Conservation (phyloP, 2,888 invertebrate genomes). For the Bombylius discolor region DNA sequence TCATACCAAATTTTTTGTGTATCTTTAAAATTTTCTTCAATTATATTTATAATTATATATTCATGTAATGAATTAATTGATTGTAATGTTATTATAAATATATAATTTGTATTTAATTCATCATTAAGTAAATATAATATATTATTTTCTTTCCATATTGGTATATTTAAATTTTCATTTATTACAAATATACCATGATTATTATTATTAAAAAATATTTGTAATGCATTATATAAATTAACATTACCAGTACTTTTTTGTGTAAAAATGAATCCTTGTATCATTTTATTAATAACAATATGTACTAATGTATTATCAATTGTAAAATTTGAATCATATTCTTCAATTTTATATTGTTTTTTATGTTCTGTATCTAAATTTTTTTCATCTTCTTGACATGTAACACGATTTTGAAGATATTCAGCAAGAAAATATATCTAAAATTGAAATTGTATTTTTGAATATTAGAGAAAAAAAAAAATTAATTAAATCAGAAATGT, state of each 20-base stretch:
- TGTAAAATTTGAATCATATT: constrained; percentile 11
- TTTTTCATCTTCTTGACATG: constrained; percentile 7
- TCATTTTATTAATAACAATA: constrained; percentile 8
- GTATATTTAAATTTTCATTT: constrained; percentile 6
- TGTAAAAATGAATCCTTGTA: constrained; percentile 13
- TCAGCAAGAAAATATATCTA: constrained; percentile 7
- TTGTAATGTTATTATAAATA: not conserved
- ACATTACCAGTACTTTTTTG: constrained; percentile 9
- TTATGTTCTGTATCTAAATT: not conserved
- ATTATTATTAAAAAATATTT: constrained; percentile 6
- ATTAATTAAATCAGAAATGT: no score
- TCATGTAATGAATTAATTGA: not conserved
- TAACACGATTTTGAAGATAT: constrained; percentile 9
- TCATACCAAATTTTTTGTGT: constrained; percentile 9
- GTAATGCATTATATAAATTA: constrained; percentile 4
- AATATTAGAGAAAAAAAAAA: not conserved
- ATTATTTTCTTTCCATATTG: constrained; percentile 16
- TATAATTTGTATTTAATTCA: not conserved
- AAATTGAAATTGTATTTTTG: not conserved
- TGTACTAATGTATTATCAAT: constrained; percentile 15
- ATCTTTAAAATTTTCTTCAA: not conserved
- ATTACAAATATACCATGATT: constrained; percentile 9
- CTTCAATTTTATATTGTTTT: constrained; percentile 2
- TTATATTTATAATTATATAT: not conserved
- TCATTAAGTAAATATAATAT: constrained; percentile 13